Conservation (phyloP, 2,888 invertebrate genomes). For the Himalopsyche tibetana region DNA sequence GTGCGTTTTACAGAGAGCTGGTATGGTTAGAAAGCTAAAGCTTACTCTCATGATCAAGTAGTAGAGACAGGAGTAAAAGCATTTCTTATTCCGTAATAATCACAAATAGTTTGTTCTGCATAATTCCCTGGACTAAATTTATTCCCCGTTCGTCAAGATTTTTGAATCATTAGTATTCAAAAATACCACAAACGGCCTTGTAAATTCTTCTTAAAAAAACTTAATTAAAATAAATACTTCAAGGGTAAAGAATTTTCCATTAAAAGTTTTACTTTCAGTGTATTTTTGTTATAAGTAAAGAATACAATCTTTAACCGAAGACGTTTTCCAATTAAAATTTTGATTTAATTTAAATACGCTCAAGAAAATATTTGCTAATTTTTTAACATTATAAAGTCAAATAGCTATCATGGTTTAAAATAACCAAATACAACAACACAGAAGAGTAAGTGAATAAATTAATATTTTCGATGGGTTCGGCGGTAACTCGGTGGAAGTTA, state of each 20-base stretch:
- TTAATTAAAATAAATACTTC: not conserved
- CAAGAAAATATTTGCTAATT: no score
- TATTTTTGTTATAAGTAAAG: not conserved
- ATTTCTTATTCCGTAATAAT: not conserved
- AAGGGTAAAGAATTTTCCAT: slow-evolving; percentile 30
- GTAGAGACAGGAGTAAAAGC: not conserved
- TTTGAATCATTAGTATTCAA: slow-evolving; percentile 21
- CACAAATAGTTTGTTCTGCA: not conserved
- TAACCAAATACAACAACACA: no score
- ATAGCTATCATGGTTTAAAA: no score
- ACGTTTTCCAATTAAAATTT: not conserved
- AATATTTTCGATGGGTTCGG: no score
- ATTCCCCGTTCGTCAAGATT: slow-evolving; percentile 10
- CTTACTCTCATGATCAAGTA: no score
- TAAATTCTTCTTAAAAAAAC: slow-evolving; percentile 14
- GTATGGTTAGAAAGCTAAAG: no score
- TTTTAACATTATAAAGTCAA: no score
- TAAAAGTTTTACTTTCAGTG: not conserved
- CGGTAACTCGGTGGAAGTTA: no score
- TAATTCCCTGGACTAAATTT: not conserved
- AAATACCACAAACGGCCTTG: slow-evolving; percentile 35
- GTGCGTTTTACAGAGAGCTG: no score
- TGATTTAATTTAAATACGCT: not conserved
- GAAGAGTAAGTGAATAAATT: no score
- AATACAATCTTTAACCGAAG: not conserved